Conservation (phyloP, 2,888 invertebrate species). For the Aproaerema taeniolella region DNA sequence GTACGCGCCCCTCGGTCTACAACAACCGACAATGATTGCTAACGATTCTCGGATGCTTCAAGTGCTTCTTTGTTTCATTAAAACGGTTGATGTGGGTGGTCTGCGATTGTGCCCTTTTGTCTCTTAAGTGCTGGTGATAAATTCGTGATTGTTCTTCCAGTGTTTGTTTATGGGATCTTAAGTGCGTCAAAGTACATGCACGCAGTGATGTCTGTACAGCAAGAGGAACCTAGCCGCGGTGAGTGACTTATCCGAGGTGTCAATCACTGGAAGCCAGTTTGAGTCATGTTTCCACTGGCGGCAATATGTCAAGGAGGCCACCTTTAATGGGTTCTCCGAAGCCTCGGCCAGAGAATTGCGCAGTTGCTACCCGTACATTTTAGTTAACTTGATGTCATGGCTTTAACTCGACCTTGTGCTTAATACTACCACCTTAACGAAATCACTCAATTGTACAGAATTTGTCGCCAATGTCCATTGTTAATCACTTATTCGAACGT, state of each 20-base stretch:
- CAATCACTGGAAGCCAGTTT: conserved; percentile 14
- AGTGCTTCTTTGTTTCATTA: conserved; percentile 43
- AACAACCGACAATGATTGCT: conserved; percentile 33
- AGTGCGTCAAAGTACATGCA: conserved; percentile 3
- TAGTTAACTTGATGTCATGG: conserved; percentile 44
- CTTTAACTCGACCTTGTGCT: conserved; percentile 41
- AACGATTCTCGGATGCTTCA: conserved; percentile 36
- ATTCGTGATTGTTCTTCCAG: conserved; percentile 26
- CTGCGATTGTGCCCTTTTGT: conserved; percentile 35
- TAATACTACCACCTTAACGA: conserved; percentile 24
- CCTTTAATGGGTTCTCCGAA: conserved; percentile 55
- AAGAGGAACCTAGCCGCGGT: conserved; percentile 39
- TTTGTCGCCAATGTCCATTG: background rate
- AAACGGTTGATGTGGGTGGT: conserved; percentile 33
- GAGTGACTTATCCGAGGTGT: conserved; percentile 32
- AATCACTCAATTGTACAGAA: background rate
- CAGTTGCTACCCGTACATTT: conserved; percentile 52
- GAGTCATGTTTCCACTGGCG: conserved; percentile 37
- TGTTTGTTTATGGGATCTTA: conserved; percentile 19
- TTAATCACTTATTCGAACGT: background rate
- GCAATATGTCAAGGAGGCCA: conserved; percentile 54
- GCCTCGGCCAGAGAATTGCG: conserved; percentile 52
- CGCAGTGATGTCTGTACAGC: conserved; percentile 42
- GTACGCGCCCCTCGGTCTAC: conserved; percentile 29
- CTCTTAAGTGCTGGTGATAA: conserved; percentile 26